These are phyloP conservation scores for Whitmania pigra DNA, from an alignment of 1,140 invertebrate species.

Conservation along the genomic window DNA sequence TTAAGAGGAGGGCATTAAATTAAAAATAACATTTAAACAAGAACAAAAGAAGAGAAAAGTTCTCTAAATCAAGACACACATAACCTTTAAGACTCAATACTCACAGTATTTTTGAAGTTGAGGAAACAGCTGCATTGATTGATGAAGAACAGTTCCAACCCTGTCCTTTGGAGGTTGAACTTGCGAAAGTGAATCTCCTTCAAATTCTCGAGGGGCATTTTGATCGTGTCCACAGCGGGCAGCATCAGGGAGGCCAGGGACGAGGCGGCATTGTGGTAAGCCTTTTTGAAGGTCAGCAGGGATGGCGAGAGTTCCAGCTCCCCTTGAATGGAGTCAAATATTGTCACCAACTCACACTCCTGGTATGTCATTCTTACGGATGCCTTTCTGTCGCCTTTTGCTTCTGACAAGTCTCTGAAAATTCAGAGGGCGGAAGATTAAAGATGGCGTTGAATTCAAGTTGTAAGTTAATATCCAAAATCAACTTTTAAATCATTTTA, in stretches of 20 bases:
- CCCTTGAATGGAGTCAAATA: slow-evolving; percentile 53
- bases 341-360: slow-evolving; percentile 53
- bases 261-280: neutral
- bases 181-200: slow-evolving; percentile 53
- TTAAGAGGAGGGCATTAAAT: no score
- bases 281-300: slow-evolving; percentile 47
- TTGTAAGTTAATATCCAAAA: neutral
- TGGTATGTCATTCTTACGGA: slow-evolving; percentile 45
- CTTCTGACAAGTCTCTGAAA: neutral
- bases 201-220: slow-evolving; percentile 48
- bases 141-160: slow-evolving; percentile 54
- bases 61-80: neutral
- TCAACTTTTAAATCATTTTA: neutral
- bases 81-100: slow-evolving; percentile 5
- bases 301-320: slow-evolving; percentile 54
- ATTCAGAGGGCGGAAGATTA: no score
- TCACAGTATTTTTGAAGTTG: slow-evolving; percentile 53
- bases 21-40: slow-evolving; percentile 15
- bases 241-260: neutral
- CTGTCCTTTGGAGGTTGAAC: slow-evolving; percentile 53
- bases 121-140: slow-evolving; percentile 58
- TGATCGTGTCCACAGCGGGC: slow-evolving; percentile 43
- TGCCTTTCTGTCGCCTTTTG: slow-evolving; percentile 25
- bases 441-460: neutral
- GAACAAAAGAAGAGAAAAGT: slow-evolving; percentile 20